Base-by-base conservation (phyloP, 2,888 invertebrate species). In the Smittia aterrima region DNA sequence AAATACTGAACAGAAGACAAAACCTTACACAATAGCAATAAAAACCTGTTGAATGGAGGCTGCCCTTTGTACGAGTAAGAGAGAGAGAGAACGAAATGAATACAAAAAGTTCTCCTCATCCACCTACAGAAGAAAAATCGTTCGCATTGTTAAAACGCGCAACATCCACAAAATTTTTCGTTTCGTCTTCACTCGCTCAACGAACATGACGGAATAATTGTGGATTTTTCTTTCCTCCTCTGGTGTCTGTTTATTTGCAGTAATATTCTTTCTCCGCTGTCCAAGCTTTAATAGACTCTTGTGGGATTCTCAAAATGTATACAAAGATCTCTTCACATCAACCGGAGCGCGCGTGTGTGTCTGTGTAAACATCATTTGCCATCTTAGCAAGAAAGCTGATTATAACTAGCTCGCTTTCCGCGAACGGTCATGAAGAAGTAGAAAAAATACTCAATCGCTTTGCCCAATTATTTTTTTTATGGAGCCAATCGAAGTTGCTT, bases 201-300 rank as follows among this genome's bases (percentile, higher is more conserved):
- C n/a, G 32, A 32, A 32, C 32, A 32, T 47, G 53, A 16, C 20
- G 58, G 58, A 58, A 16, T 58, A 2, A 58, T 4, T n/a, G 58
- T 24, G 7, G 11, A 47, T n/a, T 47, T 47, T 13, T 13, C 13
- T 47, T 47, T 13, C 47, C 47, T n/a, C 47, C 47, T 16, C 47
- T 2, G 47, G 47, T 16, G 47, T 47, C 13, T 47, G 47, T 47
- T 47, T 47, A 47, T 47, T 47, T 47, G 47, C 47, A 13, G 47
- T n/a, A 47, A 58, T n/a, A 22, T n/a, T 58, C 16, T 6, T 24
- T 58, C 11, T 58, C 22, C 24, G 58, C 24, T 58, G 16, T 18
- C 24, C 58, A 18, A 58, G 3, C 16, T 58, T 58, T 58, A 58
- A 58, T 58, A 58, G 58, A 58, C 58, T 58, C 58, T 24, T 58